Percentiles rank a stretch among this genome's conserved stretches.
Evolutionary conservation across 2,113 vertebrate species (phyloP).

Genomic region (Cavia porcellus): DNA sequence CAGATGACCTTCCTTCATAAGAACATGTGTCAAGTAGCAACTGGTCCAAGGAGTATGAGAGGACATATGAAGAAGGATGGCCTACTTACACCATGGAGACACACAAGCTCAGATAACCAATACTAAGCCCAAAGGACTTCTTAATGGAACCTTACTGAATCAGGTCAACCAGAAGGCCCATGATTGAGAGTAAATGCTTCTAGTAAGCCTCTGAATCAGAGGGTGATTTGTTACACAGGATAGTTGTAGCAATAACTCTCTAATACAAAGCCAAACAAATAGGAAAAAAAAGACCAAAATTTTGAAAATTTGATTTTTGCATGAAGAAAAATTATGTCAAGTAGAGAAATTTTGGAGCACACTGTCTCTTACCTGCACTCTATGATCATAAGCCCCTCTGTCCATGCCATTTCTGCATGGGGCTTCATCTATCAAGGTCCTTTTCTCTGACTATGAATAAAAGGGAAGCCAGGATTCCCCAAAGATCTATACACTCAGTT

Average conservation of each 20-base stretch:
- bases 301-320: conserved; percentile 57
- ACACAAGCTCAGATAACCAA: background rate
- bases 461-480: background rate
- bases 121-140: background rate
- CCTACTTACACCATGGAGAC: background rate
- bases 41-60: background rate
- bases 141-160: background rate
- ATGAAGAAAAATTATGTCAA: background rate
- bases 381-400: background rate
- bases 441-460: background rate
- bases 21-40: background rate
- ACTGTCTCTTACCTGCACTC: background rate
- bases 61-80: background rate
- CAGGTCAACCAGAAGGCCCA: background rate
- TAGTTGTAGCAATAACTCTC: background rate
- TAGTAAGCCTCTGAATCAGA: background rate
- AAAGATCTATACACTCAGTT: background rate
- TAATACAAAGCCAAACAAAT: background rate
- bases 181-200: background rate
- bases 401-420: background rate
- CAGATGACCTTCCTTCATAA: background rate
- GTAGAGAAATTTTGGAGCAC: background rate
- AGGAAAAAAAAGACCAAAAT: background rate
- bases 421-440: background rate
- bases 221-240: background rate